These are phyloP conservation scores for Dermolepida albohirtum DNA, from an alignment of 2,888 invertebrate genomes.

Conservation along the genomic window DNA sequence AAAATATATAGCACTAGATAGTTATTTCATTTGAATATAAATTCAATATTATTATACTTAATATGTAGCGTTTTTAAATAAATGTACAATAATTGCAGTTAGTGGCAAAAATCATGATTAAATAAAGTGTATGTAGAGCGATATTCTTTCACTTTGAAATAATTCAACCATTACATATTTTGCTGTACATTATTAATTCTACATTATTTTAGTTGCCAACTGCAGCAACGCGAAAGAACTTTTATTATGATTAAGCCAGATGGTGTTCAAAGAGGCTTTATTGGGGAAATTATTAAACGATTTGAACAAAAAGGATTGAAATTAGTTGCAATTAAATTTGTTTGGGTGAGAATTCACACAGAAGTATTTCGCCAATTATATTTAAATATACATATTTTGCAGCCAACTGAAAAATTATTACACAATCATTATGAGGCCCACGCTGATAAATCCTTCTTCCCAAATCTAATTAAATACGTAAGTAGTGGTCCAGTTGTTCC, in stretches of 20 bases:
- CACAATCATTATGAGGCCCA: constrained; percentile 96
- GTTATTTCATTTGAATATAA: too few relatives aligned
- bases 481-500: constrained; percentile 93
- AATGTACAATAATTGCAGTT: too few relatives aligned
- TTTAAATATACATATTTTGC: constrained; percentile 47
- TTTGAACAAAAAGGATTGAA: constrained; percentile 98
- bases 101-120: too few relatives aligned
- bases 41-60: too few relatives aligned
- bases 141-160: neutral
- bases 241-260: constrained; percentile 99
- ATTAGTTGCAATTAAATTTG: constrained; percentile 94
- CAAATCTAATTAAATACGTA: constrained; percentile 74
- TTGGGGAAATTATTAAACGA: constrained; percentile 94
- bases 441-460: constrained; percentile 91
- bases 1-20: too few relatives aligned
- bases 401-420: constrained; percentile 86
- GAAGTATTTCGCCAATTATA: neutral
- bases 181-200: too few relatives aligned
- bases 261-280: constrained; percentile 96
- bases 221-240: constrained; percentile 81
- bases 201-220: too few relatives aligned
- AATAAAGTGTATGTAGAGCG: neutral
- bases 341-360: constrained; percentile 76
- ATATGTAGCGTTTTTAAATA: too few relatives aligned
- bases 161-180: too few relatives aligned